A percentile compares a stretch with the other conserved stretches of the same genome.
phyloP scores from a whole-genome alignment of 2,888 invertebrate genomes.

The Aspidiotus rigidus region DNA sequence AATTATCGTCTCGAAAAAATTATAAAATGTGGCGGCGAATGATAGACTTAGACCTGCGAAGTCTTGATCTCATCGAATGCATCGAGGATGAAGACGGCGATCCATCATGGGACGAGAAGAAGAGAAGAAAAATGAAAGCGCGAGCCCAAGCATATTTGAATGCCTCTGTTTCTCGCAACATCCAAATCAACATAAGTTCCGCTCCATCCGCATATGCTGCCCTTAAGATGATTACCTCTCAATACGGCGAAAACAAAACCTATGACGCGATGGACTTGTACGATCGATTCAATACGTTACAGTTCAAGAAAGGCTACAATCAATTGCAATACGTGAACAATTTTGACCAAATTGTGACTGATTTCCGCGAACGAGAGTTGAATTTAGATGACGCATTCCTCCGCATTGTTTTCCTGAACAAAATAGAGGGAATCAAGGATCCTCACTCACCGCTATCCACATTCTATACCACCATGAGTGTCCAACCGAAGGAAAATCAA shows the following conservation, averaged over 20 bases:
- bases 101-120: constrained; percentile 44
- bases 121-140: neutral
- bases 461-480: neutral
- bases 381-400: neutral
- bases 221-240: neutral
- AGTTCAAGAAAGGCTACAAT: neutral
- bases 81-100: constrained; percentile 48
- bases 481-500: neutral
- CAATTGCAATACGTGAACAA: neutral
- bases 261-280: neutral
- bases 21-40: neutral
- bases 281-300: neutral
- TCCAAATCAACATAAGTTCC: neutral
- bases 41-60: neutral
- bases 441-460: neutral
- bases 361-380: neutral
- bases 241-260: neutral
- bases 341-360: neutral
- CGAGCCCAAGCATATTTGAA: neutral
- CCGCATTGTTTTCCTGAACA: neutral
- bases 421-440: neutral
- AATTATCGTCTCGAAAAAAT: neutral
- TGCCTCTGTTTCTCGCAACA: neutral
- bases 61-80: neutral
- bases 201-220: neutral